Base-by-base conservation (phyloP, 1,140 invertebrate genomes). In the Bombus superbus region DNA sequence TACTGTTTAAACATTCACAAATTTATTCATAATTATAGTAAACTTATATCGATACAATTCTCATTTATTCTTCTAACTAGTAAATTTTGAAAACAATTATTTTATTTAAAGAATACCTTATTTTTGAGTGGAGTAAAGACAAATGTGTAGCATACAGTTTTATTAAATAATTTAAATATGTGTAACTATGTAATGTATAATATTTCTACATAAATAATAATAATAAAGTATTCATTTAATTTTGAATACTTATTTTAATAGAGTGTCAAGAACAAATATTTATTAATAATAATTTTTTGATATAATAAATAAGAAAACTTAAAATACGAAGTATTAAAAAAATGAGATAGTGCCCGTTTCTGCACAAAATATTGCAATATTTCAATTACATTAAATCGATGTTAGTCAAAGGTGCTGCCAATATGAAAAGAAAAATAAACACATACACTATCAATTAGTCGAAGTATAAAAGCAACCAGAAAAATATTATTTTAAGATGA, bases 401-500 rank as follows among this genome's bases (percentile, higher is more conserved):
- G 9, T 75, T 53, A 53, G 47, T 71, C 25, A 64, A 64, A 82
- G 44, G 64, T 83, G 47, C 44, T 78, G 47, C 44, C 82, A 42
- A 10, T 42, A 38, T 42, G 2, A 77, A 57, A 78, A 13, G 25
- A n/a, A 57, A 28, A 75, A 75, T 4, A 75, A 35, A 75, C 18
- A 42, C 22, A 40, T 69, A 28, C 69, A 40, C n/a, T 40, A 73
- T 15, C 18, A n/a, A 42, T 53, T 59, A 69, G 42, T 69, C 38
- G 44, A 78, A 77, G 35, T 83, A 59, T 83, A 4, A 73, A 66
- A 71, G 35, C 79, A 81, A 85, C 77, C 71, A 74, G 69, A 73
- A 85, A 74, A 81, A 66, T 59, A 59, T 85, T 42, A 81, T 68
- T 81, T 66, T 85, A 57, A 74, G 44, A 74, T 42, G 75, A 85